Evolutionary conservation across 1,140 invertebrate species (phyloP), one percentile per base, ranked within the genome.

Genomic region (Zeugodacus cucurbitae): DNA sequence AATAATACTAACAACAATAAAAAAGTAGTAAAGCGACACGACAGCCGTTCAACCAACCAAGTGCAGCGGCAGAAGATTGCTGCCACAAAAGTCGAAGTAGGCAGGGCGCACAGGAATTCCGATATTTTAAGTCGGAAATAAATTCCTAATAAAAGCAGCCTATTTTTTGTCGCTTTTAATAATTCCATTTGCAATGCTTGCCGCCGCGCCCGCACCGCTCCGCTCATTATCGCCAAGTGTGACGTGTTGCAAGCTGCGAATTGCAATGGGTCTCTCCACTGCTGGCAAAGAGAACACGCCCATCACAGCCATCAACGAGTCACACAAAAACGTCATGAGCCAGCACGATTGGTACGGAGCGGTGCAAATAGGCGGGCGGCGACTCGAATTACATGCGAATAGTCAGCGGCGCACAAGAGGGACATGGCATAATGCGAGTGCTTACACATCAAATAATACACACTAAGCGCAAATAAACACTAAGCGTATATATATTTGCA

Each of bases 61-160:
- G 44, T 29, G 48, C 34, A 5, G 48, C 17, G 58, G n/a, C 22
- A 20, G 67, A 34, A 59, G 14, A 29, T 59, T 34, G 11, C 34
- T 54, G 48, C 8, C 14, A n/a, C 20, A 54, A 57, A 34, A 86
- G 57, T 32, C 8, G 22, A 4, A 29, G 37, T 0, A 10, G 54
- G 54, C 22, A 37, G 85, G 48, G 48, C 32, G 20, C 26, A 86
- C 29, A 58, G 85, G 57, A 59, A 86, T 58, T 58, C 85, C 85
- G 54, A 86, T 86, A 86, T 86, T 59, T 86, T 86, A 86, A 86
- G 85, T 86, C 85, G 85, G 54, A 86, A 86, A 86, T 58, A 59
- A 86, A 58, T 86, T 86, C 57, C 20, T 59, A 86, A 86, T 86
- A 86, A 58, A 37, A 86, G 26, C 26, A 86, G 34, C 44, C n/a